Conservation (phyloP, 2,113 vertebrate species). For the Plotosus lineatus region DNA sequence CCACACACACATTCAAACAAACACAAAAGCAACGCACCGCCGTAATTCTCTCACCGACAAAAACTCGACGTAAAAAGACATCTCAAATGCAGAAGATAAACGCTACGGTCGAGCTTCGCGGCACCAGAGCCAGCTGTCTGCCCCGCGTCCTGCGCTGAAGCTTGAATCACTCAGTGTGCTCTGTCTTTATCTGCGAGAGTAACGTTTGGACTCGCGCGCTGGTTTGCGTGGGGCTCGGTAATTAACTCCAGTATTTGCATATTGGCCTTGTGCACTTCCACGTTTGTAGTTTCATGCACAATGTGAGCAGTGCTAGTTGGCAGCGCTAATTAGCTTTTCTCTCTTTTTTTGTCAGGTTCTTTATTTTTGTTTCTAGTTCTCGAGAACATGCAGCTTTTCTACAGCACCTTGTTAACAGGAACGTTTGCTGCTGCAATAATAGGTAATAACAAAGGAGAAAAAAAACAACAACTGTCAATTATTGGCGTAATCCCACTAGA, state of each 20-base stretch:
- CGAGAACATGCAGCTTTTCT: slow-evolving; percentile 30
- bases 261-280: slow-evolving; percentile 62
- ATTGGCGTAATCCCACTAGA: too few species aligned
- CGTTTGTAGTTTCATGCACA: slow-evolving; percentile 49
- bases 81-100: background rate
- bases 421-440: background rate
- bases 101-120: background rate
- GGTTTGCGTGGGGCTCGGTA: slow-evolving; percentile 69
- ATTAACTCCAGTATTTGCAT: slow-evolving; percentile 72
- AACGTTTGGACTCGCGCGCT: slow-evolving; percentile 56
- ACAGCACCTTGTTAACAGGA: background rate
- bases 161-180: background rate
- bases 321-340: slow-evolving; percentile 43
- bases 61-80: too few species aligned
- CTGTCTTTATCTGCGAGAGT: slow-evolving; percentile 47
- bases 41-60: background rate
- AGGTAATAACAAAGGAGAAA: background rate
- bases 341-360: slow-evolving; percentile 14
- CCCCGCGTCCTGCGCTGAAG: background rate
- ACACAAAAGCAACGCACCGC: background rate
- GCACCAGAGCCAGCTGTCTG: background rate
- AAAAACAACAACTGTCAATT: too few species aligned
- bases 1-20: background rate
- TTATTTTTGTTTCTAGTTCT: slow-evolving; percentile 25
- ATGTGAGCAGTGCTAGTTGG: slow-evolving; percentile 23